Base-by-base conservation (phyloP, 2,888 invertebrate genomes). In the Anorthoa munda region DNA sequence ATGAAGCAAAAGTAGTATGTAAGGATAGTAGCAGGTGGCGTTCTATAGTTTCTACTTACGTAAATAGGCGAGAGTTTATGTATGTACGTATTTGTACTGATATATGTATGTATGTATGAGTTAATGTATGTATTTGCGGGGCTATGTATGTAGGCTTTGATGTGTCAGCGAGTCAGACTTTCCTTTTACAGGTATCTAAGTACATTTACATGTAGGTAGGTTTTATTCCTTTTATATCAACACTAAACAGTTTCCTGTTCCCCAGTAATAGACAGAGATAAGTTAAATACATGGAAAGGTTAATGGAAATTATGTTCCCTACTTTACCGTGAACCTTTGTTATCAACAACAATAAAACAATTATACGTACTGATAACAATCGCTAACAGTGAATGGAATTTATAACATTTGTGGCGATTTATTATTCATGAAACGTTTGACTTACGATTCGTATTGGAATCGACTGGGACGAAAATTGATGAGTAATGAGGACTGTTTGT, bases 341-440 rank as follows among this genome's bases (percentile, higher is more conserved):
- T 77, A 60, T 79, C 65, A 66, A 81, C 61, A 75, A 75, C 58
- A 75, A 63, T 81, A 53, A 75, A 81, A 81, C 81, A 75, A 75
- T 81, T 75, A 75, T 61, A 58, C 63, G 26, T 21, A 2, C 31
- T 63, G 81, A 81, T 77, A 75, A 48, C 51, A 81, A 77, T 77
- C 66, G 45, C 26, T 45, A 64, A 46, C 64, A 21, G 17, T 53
- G 48, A 64, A 76, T 64, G 58, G 46, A 55, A 60, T 50, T 55
- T 50, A 45, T 55, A 65, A 77, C n/a, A 11, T 73, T 74, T 50
- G 23, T 61, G n/a, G 65, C 31, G 26, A 55, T 60, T 64, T 65
- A n/a, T 58, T 65, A 74, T 50, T 60, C 71, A 31, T 71, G 21
- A 55, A 74, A 50, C 55, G 45, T 80, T 61, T 64, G 65, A 74